Evolutionary conservation across 2,888 invertebrate genomes (phyloP).

Genomic region (Oxycera nigricornis): DNA sequence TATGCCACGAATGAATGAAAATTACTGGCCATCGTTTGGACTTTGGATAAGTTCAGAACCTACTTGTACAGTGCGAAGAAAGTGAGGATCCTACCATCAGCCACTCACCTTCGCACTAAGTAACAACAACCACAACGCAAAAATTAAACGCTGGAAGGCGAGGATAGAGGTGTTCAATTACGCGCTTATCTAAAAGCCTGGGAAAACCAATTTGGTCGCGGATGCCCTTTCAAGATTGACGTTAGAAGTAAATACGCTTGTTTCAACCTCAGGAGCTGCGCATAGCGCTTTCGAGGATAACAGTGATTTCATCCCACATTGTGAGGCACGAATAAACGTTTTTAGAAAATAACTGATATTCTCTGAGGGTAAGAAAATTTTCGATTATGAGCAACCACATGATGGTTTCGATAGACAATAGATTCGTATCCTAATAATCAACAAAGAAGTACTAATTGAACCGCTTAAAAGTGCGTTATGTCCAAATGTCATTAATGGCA

Average conservation of each 20-base stretch:
- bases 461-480: background rate
- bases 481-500: background rate
- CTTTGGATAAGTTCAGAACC: background rate
- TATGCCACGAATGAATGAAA: slow-evolving; percentile 17
- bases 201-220: slow-evolving; percentile 4
- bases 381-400: no score
- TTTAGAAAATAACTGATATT: background rate
- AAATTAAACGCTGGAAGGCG: slow-evolving; percentile 13
- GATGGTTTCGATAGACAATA: no score
- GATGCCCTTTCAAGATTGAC: background rate
- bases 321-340: background rate
- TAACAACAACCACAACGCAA: slow-evolving; percentile 3
- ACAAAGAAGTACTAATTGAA: background rate
- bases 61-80: slow-evolving; percentile 20
- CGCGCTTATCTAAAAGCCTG: background rate
- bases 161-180: slow-evolving; percentile 43
- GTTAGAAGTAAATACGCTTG: background rate
- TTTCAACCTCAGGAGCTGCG: background rate
- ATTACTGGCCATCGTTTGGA: slow-evolving; percentile 8
- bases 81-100: slow-evolving; percentile 11
- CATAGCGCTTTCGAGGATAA: slow-evolving; percentile 18
- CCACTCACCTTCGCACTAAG: slow-evolving; percentile 19
- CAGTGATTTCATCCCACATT: background rate
- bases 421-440: no score
- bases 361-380: no score